A percentile compares a stretch with the other conserved stretches of the same genome.
Conservation (phyloP, 2,888 invertebrate genomes). For the Rotaria socialis region DNA sequence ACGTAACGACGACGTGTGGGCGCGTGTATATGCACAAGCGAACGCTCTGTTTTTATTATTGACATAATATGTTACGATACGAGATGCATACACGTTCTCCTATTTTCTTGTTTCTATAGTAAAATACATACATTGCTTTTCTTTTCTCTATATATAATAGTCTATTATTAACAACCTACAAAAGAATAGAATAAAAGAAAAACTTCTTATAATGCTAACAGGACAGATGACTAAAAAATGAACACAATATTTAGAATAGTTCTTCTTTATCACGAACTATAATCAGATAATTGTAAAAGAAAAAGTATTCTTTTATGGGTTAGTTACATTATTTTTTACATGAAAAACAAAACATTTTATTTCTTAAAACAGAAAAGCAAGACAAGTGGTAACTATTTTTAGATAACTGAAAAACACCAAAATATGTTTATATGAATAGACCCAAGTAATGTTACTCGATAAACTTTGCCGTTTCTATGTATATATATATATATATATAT, state of each 20-base stretch:
- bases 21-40: background rate
- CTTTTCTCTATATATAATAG: background rate
- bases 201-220: background rate
- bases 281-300: background rate
- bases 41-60: conserved; percentile 20
- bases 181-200: background rate
- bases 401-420: background rate
- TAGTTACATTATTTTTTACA: background rate
- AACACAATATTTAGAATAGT: too few relatives aligned
- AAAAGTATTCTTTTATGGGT: background rate
- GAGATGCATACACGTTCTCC: background rate
- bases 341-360: background rate
- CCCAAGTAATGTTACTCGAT: background rate
- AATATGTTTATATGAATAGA: background rate
- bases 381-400: background rate
- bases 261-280: background rate
- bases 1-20: conserved; percentile 7
- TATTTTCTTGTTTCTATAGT: conserved; percentile 32
- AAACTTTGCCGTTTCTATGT: background rate
- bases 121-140: conserved; percentile 6
- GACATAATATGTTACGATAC: conserved; percentile 10
- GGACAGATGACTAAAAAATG: too few relatives aligned
- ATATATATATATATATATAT: background rate
- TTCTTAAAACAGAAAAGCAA: background rate
- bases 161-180: background rate